A percentile compares a stretch with the other conserved stretches of the same genome.
Evolutionary conservation across 2,888 invertebrate genomes (phyloP).

Genomic region (Flexamia atlantica): DNA sequence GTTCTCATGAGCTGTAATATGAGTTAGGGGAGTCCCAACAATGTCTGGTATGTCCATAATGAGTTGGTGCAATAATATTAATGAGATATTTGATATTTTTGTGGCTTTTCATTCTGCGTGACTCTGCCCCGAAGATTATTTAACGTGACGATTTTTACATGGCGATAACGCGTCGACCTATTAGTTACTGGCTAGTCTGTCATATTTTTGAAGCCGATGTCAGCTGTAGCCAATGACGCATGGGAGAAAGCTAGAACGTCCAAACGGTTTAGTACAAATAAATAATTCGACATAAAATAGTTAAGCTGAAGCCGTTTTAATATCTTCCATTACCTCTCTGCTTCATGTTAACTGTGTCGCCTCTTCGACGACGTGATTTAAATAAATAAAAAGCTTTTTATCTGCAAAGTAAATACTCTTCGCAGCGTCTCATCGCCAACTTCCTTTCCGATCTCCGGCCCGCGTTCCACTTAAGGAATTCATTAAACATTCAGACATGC

Average conservation of each 20-base stretch:
- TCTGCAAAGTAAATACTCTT: slow-evolving; percentile 25
- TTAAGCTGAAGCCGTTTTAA: not conserved
- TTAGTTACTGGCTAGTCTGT: too few species aligned
- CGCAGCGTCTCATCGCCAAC: slow-evolving; percentile 36
- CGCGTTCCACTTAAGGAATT: slow-evolving; percentile 47
- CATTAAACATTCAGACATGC: slow-evolving; percentile 45
- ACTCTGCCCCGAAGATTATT: too few species aligned
- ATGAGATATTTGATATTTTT: too few species aligned
- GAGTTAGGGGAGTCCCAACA: too few species aligned
- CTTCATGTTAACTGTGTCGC: slow-evolving; percentile 22
- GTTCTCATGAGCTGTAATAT: too few species aligned
- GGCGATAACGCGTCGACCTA: too few species aligned
- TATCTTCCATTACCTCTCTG: slow-evolving; percentile 28
- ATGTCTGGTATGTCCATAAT: too few species aligned
- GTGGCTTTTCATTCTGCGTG: too few species aligned
- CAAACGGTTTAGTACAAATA: not conserved
- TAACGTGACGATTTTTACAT: too few species aligned
- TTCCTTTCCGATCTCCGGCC: slow-evolving; percentile 34
- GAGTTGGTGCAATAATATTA: too few species aligned
- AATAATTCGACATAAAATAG: not conserved
- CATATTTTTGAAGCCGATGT: too few species aligned
- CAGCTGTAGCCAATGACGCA: too few species aligned
- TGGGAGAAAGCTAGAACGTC: not conserved
- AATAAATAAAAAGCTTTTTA: slow-evolving; percentile 55
- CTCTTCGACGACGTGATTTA: slow-evolving; percentile 35